Percentiles rank a stretch among this genome's conserved stretches.
Conservation (phyloP, 1,140 invertebrate genomes). For the Cardiocondyla obscurior region DNA sequence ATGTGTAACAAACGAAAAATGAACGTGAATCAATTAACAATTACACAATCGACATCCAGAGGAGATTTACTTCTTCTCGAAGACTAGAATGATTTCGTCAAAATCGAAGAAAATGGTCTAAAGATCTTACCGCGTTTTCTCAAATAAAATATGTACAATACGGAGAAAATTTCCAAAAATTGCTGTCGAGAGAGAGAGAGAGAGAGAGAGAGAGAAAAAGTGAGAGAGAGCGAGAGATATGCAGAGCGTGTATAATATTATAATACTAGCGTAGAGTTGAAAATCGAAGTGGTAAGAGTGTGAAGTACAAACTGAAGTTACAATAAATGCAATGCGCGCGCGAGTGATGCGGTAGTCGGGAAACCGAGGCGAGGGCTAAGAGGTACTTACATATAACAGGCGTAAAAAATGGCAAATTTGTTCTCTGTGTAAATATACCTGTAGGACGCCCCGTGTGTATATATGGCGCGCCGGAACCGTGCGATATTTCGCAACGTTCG, state of each 20-base stretch:
- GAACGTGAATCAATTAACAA: neutral
- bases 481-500: slow-evolving; percentile 7
- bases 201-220: too few species aligned
- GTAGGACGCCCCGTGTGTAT: slow-evolving; percentile 23
- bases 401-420: slow-evolving; percentile 15
- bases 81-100: neutral
- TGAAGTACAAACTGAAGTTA: slow-evolving; percentile 49
- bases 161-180: slow-evolving; percentile 3
- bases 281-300: slow-evolving; percentile 19
- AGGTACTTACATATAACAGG: slow-evolving; percentile 33
- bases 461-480: slow-evolving; percentile 16
- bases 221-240: too few species aligned
- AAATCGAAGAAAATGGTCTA: neutral
- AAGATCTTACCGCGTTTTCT: slow-evolving; percentile 1
- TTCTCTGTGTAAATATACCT: slow-evolving; percentile 45
- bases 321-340: slow-evolving; percentile 34
- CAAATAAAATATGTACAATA: slow-evolving; percentile 2
- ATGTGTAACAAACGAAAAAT: neutral
- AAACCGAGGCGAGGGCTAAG: neutral
- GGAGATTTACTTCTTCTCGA: neutral
- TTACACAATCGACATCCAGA: neutral
- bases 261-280: slow-evolving; percentile 19
- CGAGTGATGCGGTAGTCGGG: neutral
- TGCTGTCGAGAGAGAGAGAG: too few species aligned
- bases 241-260: neutral